Evolutionary conservation across 2,113 vertebrate genomes (phyloP), one percentile per base, ranked within the genome.

Genomic region (Nasalis larvatus): DNA sequence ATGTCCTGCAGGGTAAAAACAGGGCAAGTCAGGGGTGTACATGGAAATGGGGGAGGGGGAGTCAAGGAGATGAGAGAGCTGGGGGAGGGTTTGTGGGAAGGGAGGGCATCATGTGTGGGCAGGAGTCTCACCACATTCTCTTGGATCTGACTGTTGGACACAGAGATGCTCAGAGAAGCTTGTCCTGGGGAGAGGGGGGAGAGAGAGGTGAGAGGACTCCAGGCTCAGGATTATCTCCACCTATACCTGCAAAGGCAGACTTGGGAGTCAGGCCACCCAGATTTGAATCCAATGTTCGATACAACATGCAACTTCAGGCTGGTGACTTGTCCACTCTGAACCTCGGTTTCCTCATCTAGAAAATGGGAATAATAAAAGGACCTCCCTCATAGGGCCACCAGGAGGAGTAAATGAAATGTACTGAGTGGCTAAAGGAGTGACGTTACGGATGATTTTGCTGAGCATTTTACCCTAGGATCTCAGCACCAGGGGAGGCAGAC

Each of bases 61-160:
- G 7, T 56, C 18, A 35, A 82, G 85, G 42, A 68, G n/a, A 16
- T 7, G 12, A 30, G 40, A 73, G 60, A 23, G 42, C 40, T 14
- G 8, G 80, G 80, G 21, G 71, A 60, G 23, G 32, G 4, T 18
- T 4, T 6, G 14, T 3, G 45, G 16, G n/a, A 52, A 27, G 1
- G 25, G 54, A 17, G 35, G 78, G 37, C 37, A 27, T 17, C 56
- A 11, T 45, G 30, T 8, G 27, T 13, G 35, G 93, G 60, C 37
- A 3, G 58, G 45, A 37, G 14, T 90, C 99, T 98, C 97, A 99
- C 99, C 99, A 99, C 99, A 25, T 99, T 99, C 97, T 99, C 99
- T 88, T 99, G 99, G 87, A 99, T 99, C 98, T 99, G 99, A 97
- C 99, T 99, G 98, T 99, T 99, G 90, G 99, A 99, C 76, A 99